Percentiles rank a stretch among this genome's conserved stretches.
phyloP scores from a whole-genome alignment of 64 coral and sea anemone species.

The Platygyra sinensis region DNA sequence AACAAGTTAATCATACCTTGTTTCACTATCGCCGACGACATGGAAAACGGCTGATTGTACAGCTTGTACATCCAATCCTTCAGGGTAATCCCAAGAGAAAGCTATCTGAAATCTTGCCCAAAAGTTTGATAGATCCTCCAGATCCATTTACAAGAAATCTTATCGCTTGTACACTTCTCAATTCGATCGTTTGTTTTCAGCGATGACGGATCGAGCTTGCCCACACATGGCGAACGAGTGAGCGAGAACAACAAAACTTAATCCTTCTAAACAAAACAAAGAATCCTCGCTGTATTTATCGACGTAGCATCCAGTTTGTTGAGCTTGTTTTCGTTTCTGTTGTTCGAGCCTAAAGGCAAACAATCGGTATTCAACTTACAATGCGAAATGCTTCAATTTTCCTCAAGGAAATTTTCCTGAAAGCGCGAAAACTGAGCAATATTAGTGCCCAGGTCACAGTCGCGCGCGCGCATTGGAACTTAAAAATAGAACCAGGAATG shows the following conservation, averaged over 20 bases:
- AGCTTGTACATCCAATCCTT: slow-evolving; percentile 81
- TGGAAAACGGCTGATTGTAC: slow-evolving; percentile 90
- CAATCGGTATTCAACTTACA: background rate
- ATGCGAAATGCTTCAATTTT: background rate
- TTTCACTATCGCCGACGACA: slow-evolving; percentile 80
- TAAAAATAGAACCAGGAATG: background rate
- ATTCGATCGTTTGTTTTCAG: background rate
- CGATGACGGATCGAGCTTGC: background rate
- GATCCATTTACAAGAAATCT: slow-evolving; percentile 52
- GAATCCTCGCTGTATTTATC: background rate
- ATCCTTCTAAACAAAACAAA: slow-evolving; percentile 37
- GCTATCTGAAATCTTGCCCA: slow-evolving; percentile 92
- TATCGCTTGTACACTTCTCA: background rate
- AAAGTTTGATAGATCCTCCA: slow-evolving; percentile 70
- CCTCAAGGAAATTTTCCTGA: background rate
- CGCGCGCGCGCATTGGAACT: background rate
- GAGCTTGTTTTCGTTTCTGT: background rate
- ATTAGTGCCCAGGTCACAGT: background rate
- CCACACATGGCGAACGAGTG: background rate
- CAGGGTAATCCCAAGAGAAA: slow-evolving; percentile 93
- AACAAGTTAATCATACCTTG: slow-evolving; percentile 44
- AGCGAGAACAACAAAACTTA: background rate
- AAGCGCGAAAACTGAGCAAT: slow-evolving; percentile 11
- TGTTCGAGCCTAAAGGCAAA: background rate
- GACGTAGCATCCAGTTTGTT: background rate